These are phyloP conservation scores for Aptenodytes patagonicus DNA, from an alignment of 2,113 vertebrate genomes.

Conservation along the genomic window DNA sequence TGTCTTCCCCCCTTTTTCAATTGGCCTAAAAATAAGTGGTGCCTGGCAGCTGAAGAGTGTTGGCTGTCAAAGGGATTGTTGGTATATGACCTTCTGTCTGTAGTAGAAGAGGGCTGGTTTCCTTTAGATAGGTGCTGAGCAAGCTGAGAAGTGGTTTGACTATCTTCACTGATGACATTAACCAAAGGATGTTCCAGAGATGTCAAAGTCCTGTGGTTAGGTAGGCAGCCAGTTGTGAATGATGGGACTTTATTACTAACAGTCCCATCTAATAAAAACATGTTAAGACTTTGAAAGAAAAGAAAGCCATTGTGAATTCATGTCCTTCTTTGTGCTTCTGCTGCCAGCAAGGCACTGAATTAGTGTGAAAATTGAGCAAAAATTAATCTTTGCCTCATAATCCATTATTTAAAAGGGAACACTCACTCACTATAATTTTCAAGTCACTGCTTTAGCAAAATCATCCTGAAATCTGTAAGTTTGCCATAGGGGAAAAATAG, in stretches of 20 bases:
- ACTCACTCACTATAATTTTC: conserved; percentile 44
- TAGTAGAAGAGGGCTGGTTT: not conserved
- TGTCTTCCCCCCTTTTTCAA: not conserved
- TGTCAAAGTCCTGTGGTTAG: not conserved
- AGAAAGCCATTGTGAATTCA: conserved; percentile 19
- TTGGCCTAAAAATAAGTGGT: not conserved
- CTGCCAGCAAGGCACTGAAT: conserved; percentile 26
- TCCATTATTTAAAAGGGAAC: conserved; percentile 63
- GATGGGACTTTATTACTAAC: not conserved
- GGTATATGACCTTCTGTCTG: not conserved
- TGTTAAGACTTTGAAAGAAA: not conserved
- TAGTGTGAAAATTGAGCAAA: conserved; percentile 47
- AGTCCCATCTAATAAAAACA: not conserved
- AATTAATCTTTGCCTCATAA: conserved; percentile 55
- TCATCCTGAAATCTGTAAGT: conserved; percentile 55
- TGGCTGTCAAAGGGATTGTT: not conserved
- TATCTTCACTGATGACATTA: not conserved
- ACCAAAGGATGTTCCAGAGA: not conserved
- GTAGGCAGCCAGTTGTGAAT: not conserved
- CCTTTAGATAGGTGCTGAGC: not conserved
- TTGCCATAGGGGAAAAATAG: conserved; percentile 44
- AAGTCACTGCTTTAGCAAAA: conserved; percentile 50
- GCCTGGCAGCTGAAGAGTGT: not conserved
- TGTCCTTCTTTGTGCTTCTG: conserved; percentile 6
- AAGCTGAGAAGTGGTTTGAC: not conserved